Conservation (phyloP, 2,113 vertebrate genomes). For the Myrmecobius fasciatus region DNA sequence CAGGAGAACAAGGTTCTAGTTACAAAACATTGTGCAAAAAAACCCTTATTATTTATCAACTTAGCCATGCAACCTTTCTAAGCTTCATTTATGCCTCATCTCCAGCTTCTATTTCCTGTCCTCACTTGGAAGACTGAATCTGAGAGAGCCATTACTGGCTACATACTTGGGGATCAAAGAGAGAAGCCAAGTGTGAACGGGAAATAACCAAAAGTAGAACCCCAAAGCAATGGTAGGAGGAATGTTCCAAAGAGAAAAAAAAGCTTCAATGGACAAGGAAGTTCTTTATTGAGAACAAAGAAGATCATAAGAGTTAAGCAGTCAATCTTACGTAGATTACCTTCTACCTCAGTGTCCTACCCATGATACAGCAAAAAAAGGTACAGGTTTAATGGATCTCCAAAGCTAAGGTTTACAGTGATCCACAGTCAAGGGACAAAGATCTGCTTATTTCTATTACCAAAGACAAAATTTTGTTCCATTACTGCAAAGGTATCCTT, state of each 20-base stretch:
- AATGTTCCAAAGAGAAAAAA: not conserved
- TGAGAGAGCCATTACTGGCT: not conserved
- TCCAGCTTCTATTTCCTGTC: not conserved
- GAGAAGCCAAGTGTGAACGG: not conserved
- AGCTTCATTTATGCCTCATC: not conserved
- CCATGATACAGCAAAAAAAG: not conserved
- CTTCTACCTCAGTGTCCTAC: not conserved
- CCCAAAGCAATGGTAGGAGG: not conserved
- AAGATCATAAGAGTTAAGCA: not conserved
- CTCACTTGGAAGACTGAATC: not conserved
- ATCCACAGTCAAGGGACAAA: not conserved
- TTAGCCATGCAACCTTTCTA: not conserved
- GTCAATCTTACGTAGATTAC: not conserved
- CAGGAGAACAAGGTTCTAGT: not conserved
- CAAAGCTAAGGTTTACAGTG: not conserved
- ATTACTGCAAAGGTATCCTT: slow-evolving; percentile 38
- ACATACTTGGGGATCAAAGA: not conserved
- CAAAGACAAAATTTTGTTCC: slow-evolving; percentile 19
- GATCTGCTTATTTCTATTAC: slow-evolving; percentile 15
- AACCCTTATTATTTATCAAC: not conserved
- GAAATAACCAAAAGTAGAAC: not conserved
- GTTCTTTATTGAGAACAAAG: not conserved
- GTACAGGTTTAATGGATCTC: not conserved
- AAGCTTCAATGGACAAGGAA: not conserved
- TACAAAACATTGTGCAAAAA: not conserved